A percentile compares a stretch with the other conserved stretches of the same genome.
These are phyloP conservation scores for Gryllus longicercus DNA, from an alignment of 2,888 invertebrate genomes.

Conservation along the genomic window DNA sequence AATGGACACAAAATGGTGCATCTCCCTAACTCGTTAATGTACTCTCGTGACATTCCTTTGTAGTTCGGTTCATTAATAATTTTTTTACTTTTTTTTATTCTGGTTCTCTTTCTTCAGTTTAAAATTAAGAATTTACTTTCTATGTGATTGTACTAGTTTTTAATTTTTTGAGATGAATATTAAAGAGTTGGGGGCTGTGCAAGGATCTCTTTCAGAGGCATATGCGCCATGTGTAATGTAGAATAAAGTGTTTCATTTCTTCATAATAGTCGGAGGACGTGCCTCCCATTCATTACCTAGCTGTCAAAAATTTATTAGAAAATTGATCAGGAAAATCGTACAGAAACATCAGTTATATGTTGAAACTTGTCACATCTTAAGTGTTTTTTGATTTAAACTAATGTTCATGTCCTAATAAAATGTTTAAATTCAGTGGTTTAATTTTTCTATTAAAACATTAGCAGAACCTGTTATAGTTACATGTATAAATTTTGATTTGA, in stretches of 20 bases:
- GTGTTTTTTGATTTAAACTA: no score
- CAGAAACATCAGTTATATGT: no score
- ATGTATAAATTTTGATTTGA: no score
- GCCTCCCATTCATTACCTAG: no score
- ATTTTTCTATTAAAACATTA: no score
- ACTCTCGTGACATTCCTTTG: background rate
- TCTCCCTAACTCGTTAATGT: background rate
- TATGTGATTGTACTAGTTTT: background rate
- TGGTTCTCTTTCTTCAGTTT: background rate
- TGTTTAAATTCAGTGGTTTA: no score
- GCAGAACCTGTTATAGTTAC: no score
- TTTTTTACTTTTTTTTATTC: background rate
- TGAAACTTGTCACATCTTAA: no score
- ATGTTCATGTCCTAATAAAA: no score
- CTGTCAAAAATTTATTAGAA: no score
- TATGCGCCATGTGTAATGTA: conserved; percentile 1
- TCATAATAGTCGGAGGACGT: background rate
- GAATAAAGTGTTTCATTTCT: background rate
- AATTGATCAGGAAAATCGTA: no score
- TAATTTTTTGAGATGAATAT: background rate
- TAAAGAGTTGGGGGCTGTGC: conserved; percentile 11
- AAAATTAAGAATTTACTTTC: background rate
- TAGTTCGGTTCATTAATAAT: background rate
- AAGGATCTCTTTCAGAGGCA: background rate
- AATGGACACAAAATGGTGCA: background rate